Evolutionary conservation across 2,797 vertebrate genomes (phyloP).

Genomic region (Rhabdophis nuchalis): DNA sequence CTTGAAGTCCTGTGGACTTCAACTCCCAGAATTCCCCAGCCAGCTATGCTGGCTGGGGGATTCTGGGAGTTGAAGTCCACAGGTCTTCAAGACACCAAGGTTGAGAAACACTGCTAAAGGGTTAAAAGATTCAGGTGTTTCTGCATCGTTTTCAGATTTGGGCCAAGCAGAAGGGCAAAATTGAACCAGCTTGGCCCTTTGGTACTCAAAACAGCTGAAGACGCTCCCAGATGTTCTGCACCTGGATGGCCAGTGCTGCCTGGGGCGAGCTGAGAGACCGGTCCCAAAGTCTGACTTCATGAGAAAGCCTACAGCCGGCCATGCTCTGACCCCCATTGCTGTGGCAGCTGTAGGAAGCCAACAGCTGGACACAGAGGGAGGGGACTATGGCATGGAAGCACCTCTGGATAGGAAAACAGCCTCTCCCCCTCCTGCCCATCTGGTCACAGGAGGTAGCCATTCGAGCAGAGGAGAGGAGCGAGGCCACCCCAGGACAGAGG

Average conservation of each 20-base stretch:
- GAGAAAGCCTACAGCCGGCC: not conserved
- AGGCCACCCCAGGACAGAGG: not conserved
- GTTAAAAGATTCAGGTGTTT: not conserved
- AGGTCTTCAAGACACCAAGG: too few relatives aligned
- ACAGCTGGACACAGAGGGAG: not conserved
- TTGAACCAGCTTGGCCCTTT: not conserved
- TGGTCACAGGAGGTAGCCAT: slow-evolving; percentile 29
- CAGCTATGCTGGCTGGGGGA: too few relatives aligned
- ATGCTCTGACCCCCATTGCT: not conserved
- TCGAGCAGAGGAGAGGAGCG: not conserved
- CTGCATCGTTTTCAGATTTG: not conserved
- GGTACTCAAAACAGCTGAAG: not conserved
- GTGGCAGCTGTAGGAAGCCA: not conserved
- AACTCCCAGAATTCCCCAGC: too few relatives aligned
- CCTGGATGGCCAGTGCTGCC: not conserved
- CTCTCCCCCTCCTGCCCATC: not conserved
- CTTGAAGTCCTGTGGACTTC: too few relatives aligned
- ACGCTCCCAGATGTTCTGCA: too few relatives aligned
- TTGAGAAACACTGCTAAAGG: too few relatives aligned
- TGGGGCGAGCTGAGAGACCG: not conserved
- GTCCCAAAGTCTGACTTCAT: not conserved
- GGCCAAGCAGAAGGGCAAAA: not conserved
- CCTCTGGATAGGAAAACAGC: slow-evolving; percentile 9
- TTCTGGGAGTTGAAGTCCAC: too few relatives aligned
- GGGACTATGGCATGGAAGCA: not conserved